phyloP scores from a whole-genome alignment of 92 coral and sea anemone species.

The Plumapathes pennacea region DNA sequence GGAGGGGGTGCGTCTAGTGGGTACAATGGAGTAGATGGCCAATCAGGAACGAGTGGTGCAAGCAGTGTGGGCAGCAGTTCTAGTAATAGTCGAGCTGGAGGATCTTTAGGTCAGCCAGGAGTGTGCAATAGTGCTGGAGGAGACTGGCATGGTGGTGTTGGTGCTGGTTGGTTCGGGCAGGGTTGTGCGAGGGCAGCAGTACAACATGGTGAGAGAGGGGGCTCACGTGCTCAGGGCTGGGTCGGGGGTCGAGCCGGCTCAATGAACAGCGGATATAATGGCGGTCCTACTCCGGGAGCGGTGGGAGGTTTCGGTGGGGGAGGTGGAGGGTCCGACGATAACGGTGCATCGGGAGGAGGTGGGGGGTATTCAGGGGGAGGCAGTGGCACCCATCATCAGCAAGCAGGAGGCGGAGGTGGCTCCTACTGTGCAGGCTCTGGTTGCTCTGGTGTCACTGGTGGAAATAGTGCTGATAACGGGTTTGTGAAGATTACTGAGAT shows the following conservation, averaged over 20 bases:
- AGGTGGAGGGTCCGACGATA: slow-evolving; percentile 60
- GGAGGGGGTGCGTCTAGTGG: slow-evolving; percentile 69
- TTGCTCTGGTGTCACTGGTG: slow-evolving; percentile 49
- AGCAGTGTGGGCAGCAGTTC: slow-evolving; percentile 22
- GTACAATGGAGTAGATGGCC: slow-evolving; percentile 50
- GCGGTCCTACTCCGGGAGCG: slow-evolving; percentile 71
- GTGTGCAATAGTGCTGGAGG: slow-evolving; percentile 41
- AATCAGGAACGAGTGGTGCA: slow-evolving; percentile 21
- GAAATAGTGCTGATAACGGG: slow-evolving; percentile 35
- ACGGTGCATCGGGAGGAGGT: slow-evolving; percentile 67
- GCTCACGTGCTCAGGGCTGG: slow-evolving; percentile 54
- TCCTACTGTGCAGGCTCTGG: slow-evolving; percentile 40
- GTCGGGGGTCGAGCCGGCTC: slow-evolving; percentile 57
- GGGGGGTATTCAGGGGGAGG: slow-evolving; percentile 73
- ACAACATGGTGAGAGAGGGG: slow-evolving; percentile 48
- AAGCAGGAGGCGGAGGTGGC: slow-evolving; percentile 73
- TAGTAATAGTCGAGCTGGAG: slow-evolving; percentile 29
- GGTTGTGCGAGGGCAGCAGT: slow-evolving; percentile 29
- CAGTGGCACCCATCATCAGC: slow-evolving; percentile 30
- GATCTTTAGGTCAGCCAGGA: slow-evolving; percentile 56
- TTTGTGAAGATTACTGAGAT: slow-evolving; percentile 23
- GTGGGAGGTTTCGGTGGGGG: slow-evolving; percentile 72
- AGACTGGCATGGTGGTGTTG: slow-evolving; percentile 57
- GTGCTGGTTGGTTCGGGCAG: slow-evolving; percentile 57
- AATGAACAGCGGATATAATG: slow-evolving; percentile 62